A percentile compares a stretch with the other conserved stretches of the same genome.
Evolutionary conservation across 1,140 invertebrate species (phyloP).

Genomic region (Gryllus bimaculatus): DNA sequence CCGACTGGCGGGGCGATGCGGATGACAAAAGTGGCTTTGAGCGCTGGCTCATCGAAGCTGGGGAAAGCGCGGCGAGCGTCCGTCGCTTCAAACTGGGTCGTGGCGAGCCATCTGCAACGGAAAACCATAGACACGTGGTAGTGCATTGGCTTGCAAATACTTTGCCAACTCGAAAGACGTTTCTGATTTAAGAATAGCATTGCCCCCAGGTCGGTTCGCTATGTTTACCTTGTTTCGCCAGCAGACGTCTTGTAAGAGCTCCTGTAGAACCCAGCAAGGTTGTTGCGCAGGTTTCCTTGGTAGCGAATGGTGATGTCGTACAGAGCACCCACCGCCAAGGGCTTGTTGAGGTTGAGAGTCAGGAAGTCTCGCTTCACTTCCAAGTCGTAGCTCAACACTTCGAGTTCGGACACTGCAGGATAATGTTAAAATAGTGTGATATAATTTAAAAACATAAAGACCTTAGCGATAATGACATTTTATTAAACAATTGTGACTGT

Average conservation of each 20-base stretch:
- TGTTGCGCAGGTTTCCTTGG: constrained; percentile 41
- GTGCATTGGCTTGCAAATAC: not conserved
- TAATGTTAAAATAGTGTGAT: too few relatives aligned
- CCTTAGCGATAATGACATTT: too few relatives aligned
- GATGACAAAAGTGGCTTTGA: constrained; percentile 49
- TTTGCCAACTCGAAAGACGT: not conserved
- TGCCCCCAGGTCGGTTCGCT: not conserved
- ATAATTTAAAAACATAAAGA: too few relatives aligned
- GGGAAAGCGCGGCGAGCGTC: constrained; percentile 55
- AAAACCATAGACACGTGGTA: not conserved
- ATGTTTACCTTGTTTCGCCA: constrained; percentile 28
- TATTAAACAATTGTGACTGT: too few relatives aligned
- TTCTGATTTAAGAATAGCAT: not conserved
- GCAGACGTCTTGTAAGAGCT: constrained; percentile 52
- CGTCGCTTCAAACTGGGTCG: constrained; percentile 49
- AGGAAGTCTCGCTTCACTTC: not conserved
- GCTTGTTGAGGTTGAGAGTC: not conserved
- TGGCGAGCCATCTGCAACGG: constrained; percentile 39
- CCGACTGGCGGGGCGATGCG: constrained; percentile 20
- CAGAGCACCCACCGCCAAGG: not conserved
- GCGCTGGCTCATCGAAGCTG: constrained; percentile 56
- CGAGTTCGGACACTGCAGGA: not conserved
- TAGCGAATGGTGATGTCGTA: constrained; percentile 42
- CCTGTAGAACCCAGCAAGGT: constrained; percentile 69
- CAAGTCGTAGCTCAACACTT: not conserved